Conservation (phyloP, 2,113 vertebrate species). For the Glaucomys volans region DNA sequence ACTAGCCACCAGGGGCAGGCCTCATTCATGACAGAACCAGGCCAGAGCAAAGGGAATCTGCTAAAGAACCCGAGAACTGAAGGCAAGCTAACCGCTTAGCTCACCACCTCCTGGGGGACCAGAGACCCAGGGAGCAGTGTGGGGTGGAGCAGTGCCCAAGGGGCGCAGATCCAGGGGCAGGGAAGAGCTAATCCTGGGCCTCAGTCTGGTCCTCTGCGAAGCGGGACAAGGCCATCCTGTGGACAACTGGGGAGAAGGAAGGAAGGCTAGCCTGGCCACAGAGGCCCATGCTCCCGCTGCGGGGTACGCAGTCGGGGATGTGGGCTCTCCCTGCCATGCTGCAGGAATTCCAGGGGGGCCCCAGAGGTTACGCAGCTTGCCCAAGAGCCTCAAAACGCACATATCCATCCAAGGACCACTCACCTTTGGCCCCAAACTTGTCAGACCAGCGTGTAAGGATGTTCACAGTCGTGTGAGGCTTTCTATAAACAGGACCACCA, state of each 20-base stretch:
- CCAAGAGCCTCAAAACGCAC: neutral
- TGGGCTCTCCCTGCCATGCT: accelerated
- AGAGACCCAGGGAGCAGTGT: neutral
- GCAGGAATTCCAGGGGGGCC: neutral
- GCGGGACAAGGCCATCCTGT: neutral
- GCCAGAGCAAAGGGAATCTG: neutral
- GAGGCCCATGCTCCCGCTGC: neutral
- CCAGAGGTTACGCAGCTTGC: neutral
- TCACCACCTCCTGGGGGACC: neutral
- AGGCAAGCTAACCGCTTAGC: neutral
- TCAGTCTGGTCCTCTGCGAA: neutral
- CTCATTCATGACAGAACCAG: accelerated
- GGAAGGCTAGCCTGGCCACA: neutral
- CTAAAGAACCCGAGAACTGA: no score
- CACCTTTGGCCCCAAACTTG: neutral
- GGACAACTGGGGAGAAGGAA: neutral
- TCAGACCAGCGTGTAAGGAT: neutral
- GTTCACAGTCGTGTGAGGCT: accelerated
- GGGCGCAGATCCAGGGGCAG: neutral
- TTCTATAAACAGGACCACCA: neutral
- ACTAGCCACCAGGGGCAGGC: accelerated
- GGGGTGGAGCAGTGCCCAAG: neutral
- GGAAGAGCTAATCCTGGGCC: neutral
- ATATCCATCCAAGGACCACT: neutral
- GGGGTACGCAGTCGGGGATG: accelerated